Evolutionary conservation across 2,888 invertebrate species (phyloP).

Genomic region (Thera britannica): DNA sequence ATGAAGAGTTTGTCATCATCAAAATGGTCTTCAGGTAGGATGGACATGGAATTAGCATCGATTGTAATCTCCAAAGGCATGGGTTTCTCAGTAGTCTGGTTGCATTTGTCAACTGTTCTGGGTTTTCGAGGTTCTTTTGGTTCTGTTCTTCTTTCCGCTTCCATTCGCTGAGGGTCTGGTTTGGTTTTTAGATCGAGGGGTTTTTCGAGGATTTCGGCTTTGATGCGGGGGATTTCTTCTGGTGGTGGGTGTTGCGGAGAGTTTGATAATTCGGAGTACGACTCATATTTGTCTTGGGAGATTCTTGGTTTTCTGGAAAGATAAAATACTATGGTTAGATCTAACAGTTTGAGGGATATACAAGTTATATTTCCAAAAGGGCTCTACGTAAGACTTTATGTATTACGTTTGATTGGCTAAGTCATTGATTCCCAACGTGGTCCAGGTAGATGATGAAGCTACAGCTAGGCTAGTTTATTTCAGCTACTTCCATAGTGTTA

Average conservation of each 20-base stretch:
- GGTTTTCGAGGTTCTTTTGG: slow-evolving; percentile 35
- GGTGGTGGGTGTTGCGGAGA: slow-evolving; percentile 72
- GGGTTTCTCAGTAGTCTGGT: slow-evolving; percentile 59
- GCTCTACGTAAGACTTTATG: neutral
- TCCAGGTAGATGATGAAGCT: no score
- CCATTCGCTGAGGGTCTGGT: slow-evolving; percentile 43
- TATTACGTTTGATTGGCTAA: neutral
- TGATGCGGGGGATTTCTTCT: slow-evolving; percentile 67
- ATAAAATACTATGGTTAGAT: neutral
- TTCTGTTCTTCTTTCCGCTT: slow-evolving; percentile 15
- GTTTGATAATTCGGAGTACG: slow-evolving; percentile 74
- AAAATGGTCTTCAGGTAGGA: slow-evolving; percentile 73
- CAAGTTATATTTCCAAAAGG: neutral
- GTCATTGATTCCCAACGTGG: no score
- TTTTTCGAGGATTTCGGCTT: slow-evolving; percentile 63
- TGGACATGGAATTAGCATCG: slow-evolving; percentile 67
- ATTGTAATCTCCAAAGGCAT: slow-evolving; percentile 72
- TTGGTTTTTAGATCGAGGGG: slow-evolving; percentile 71
- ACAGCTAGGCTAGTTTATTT: no score
- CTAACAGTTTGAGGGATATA: neutral
- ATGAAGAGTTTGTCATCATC: slow-evolving; percentile 77
- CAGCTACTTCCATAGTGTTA: no score
- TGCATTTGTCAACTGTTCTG: slow-evolving; percentile 62
- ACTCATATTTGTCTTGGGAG: slow-evolving; percentile 78
- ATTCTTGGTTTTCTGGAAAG: slow-evolving; percentile 71